These are phyloP conservation scores for Crypturellus tataupa DNA, from an alignment of 2,797 vertebrate genomes.

Conservation along the genomic window DNA sequence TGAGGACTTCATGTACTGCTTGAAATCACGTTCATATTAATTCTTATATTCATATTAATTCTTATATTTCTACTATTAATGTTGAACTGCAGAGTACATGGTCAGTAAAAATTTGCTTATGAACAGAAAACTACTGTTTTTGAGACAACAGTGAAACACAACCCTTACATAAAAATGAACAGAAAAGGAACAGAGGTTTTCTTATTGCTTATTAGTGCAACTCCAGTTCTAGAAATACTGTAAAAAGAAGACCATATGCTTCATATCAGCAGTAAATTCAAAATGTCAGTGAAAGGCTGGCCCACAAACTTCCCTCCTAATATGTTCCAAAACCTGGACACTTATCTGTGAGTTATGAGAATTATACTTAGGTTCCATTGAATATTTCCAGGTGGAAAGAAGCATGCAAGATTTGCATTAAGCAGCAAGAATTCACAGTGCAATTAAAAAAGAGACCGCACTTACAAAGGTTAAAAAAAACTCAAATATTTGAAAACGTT, in stretches of 20 bases:
- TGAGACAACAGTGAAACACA: not conserved
- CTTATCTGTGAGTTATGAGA: not conserved
- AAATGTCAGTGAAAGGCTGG: not conserved
- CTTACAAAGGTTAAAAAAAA: not conserved
- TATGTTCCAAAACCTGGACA: not conserved
- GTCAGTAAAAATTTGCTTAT: not conserved
- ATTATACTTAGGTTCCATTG: not conserved
- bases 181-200: not conserved
- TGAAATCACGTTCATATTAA: not conserved
- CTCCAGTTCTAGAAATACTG: not conserved
- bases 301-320: not conserved
- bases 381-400: not conserved
- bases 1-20: not conserved
- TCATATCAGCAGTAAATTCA: not conserved
- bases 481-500: not conserved
- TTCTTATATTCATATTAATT: not conserved
- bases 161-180: not conserved
- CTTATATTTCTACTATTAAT: not conserved
- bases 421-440: not conserved
- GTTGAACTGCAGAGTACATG: not conserved
- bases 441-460: not conserved
- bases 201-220: not conserved
- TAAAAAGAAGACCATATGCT: fast-evolving
- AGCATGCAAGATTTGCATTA: not conserved
- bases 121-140: not conserved